These are phyloP conservation scores for Acrocyrtus sp. DNA, from an alignment of 2,888 invertebrate species.

Conservation along the genomic window DNA sequence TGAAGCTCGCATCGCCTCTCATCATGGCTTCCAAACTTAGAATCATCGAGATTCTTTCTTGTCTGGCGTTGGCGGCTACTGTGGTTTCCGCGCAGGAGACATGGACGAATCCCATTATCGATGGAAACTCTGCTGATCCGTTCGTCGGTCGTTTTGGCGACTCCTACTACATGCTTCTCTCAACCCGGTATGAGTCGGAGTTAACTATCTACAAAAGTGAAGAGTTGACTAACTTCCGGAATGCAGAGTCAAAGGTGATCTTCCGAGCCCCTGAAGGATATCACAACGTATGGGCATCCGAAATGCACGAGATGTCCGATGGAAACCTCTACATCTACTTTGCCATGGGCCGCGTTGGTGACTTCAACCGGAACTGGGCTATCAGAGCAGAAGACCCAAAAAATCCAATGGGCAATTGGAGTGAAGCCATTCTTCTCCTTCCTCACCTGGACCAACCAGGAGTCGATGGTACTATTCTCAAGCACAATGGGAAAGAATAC, in stretches of 20 bases:
- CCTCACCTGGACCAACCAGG: conserved; percentile 13
- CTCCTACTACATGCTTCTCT: conserved; percentile 49
- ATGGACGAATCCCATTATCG: conserved; percentile 50
- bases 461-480: conserved; percentile 54
- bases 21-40: too few relatives aligned
- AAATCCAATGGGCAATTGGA: conserved; percentile 50
- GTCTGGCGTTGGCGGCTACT: too few relatives aligned
- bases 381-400: conserved; percentile 44
- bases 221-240: conserved; percentile 44
- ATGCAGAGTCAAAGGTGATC: conserved; percentile 27
- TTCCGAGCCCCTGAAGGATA: conserved; percentile 39
- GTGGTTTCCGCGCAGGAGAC: too few relatives aligned
- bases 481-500: conserved; percentile 47
- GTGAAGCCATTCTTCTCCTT: conserved; percentile 34
- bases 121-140: conserved; percentile 51
- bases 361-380: conserved; percentile 40
- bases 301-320: conserved; percentile 35
- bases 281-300: conserved; percentile 43
- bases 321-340: conserved; percentile 29
- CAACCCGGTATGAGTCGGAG: conserved; percentile 26
- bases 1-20: too few relatives aligned
- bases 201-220: conserved; percentile 44
- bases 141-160: conserved; percentile 32
- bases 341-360: conserved; percentile 16
- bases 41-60: too few relatives aligned